Evolutionary conservation across 2,113 vertebrate genomes (phyloP).

Genomic region (Tringa solitaria): DNA sequence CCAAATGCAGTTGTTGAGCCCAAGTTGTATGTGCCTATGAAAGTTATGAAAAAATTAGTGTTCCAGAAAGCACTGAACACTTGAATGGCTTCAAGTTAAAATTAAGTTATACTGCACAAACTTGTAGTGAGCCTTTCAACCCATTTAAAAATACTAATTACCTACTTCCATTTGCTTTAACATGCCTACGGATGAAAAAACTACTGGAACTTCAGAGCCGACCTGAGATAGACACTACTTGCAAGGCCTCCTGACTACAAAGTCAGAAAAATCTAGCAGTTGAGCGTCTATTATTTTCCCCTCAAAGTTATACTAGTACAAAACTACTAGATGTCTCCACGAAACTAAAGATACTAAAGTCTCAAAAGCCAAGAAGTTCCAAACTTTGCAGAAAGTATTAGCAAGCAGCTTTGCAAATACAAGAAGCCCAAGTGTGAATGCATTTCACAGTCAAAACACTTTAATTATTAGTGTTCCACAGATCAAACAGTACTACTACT

Average conservation of each 20-base stretch:
- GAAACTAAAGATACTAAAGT: not conserved
- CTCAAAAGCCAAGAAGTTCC: not conserved
- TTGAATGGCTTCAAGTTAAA: not conserved
- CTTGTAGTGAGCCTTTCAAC: not conserved
- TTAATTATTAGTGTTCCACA: not conserved
- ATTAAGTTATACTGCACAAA: not conserved
- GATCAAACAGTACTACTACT: not conserved
- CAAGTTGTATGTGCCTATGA: not conserved
- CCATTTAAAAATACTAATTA: not conserved
- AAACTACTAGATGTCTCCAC: not conserved
- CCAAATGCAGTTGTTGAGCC: not conserved
- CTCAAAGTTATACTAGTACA: not conserved
- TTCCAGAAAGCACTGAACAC: not conserved
- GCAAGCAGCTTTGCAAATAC: not conserved
- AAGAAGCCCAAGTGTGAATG: not conserved
- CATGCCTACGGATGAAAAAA: not conserved
- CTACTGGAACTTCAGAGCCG: not conserved
- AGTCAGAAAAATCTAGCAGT: not conserved
- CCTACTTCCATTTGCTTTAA: not conserved
- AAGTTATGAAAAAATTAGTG: not conserved
- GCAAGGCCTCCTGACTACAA: not conserved
- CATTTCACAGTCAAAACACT: not conserved
- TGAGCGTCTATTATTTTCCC: not conserved
- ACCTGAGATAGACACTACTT: rapidly evolving
- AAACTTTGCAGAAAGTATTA: not conserved